Conservation (phyloP, 1,140 invertebrate species). For the Megathymus violae region DNA sequence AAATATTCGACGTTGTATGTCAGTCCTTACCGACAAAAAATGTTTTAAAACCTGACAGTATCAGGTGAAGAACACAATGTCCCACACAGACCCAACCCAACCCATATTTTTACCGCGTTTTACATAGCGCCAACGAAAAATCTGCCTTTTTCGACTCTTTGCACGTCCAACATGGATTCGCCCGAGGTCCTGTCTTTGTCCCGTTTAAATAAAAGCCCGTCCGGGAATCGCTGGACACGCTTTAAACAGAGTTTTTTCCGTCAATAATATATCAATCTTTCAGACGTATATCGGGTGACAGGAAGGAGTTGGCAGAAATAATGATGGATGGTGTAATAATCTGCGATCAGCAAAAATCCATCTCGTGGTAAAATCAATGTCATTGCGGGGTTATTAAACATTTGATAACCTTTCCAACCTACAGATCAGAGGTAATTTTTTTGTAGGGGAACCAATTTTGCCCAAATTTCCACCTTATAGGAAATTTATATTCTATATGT, state of each 20-base stretch:
- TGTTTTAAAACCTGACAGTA: constrained; percentile 6
- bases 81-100: not conserved
- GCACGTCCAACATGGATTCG: constrained; percentile 18
- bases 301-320: constrained; percentile 29
- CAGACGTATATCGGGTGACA: constrained; percentile 20
- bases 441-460: no score
- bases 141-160: constrained; percentile 18
- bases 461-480: no score
- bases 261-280: constrained; percentile 34
- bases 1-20: not conserved
- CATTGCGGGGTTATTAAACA: constrained; percentile 11
- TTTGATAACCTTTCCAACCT: not conserved
- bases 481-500: no score
- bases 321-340: constrained; percentile 32
- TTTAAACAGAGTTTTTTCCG: constrained; percentile 27
- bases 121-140: constrained; percentile 20
- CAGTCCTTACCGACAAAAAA: not conserved
- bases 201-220: constrained; percentile 26
- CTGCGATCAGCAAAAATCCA: constrained; percentile 7
- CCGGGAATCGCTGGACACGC: constrained; percentile 6
- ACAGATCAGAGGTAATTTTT: not conserved
- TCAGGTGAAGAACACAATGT: constrained; percentile 3
- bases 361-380: constrained; percentile 19
- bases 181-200: constrained; percentile 17
- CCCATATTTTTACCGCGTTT: constrained; percentile 2